A percentile compares a stretch with the other conserved stretches of the same genome.
These are phyloP conservation scores for Agrotis segetum DNA, from an alignment of 2,888 invertebrate species.

Conservation along the genomic window DNA sequence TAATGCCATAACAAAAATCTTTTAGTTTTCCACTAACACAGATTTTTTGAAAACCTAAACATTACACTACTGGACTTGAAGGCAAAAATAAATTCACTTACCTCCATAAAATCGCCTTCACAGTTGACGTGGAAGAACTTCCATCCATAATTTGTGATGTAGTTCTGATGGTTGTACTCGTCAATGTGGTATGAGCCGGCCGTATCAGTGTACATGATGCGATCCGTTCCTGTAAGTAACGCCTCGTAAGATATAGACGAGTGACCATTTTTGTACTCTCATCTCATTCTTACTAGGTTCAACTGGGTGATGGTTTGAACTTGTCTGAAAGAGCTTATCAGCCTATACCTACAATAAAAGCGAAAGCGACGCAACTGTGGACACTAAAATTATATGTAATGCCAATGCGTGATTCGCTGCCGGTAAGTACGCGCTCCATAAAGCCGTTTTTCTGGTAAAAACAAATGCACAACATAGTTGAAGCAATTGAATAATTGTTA, in stretches of 20 bases:
- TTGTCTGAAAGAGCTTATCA: too few relatives aligned
- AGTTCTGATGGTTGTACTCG: slow-evolving; percentile 81
- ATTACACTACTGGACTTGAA: too few relatives aligned
- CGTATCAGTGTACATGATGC: slow-evolving; percentile 73
- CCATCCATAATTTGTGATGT: slow-evolving; percentile 75
- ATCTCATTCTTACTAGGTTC: too few relatives aligned
- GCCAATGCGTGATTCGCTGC: neutral
- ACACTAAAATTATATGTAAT: neutral
- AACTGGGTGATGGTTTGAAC: neutral
- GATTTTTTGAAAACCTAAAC: too few relatives aligned
- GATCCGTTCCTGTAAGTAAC: slow-evolving; percentile 70
- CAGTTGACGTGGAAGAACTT: slow-evolving; percentile 74
- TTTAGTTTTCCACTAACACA: too few relatives aligned
- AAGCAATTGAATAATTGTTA: neutral
- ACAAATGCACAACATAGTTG: neutral
- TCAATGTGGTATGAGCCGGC: slow-evolving; percentile 77
- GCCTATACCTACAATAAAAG: too few relatives aligned
- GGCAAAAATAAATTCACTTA: slow-evolving; percentile 47
- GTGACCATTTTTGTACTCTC: too few relatives aligned
- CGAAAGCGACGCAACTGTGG: too few relatives aligned
- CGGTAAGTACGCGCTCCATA: neutral
- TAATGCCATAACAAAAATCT: too few relatives aligned
- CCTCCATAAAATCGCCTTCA: slow-evolving; percentile 72
- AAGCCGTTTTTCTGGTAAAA: neutral
- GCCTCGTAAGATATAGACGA: neutral